Evolutionary conservation across 2,888 invertebrate genomes (phyloP), one percentile per base, ranked within the genome.

Genomic region (Scaptomyza cyrtandrae): DNA sequence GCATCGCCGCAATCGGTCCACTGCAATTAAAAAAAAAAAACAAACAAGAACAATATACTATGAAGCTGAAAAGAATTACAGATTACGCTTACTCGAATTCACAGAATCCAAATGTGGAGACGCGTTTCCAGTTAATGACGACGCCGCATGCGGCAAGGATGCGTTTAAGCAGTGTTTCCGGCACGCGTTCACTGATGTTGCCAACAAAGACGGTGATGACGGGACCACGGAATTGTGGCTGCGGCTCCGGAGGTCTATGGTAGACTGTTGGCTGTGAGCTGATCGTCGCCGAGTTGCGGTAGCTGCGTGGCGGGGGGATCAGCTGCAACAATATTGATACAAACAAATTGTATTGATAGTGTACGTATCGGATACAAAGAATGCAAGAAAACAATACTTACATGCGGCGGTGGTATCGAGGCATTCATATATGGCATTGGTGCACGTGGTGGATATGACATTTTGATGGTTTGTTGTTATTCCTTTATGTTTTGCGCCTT

Each of bases 71-170:
- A 14, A 9, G 14, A 14, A 1, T 9, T 14, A 3, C 9, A 39
- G 41, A 41, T 39, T 31, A 4, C 1, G 14, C 90, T 86, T 93
- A 93, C 77, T 97, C 97, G 92, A 97, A 98, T 93, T 99, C 99
- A 93, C 99, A 98, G 93, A 99, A 99, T 10, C 99, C 99, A 93
- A 99, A 99, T 1, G 97, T 98, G 91, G 98, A 97, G 16, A 99
- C 98, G 67, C 99, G 94, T 93, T 99, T 99, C 99, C 99, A 99
- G 85, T 96, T 97, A 13, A 97, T 94, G 53, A 99, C 98, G 70
- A 96, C 96, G 4, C 99, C 99, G 93, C 99, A 99, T 58, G 98
- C 96, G 90, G 96, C 95, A 56, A 99, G 93, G 90, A 99, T 95
- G 83, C 97, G 96, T 79, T 98, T 95, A 41, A 99, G 96, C 96